A percentile compares a stretch with the other conserved stretches of the same genome.
Conservation (phyloP, 2,797 vertebrate genomes). For the Molossus alvarezi region DNA sequence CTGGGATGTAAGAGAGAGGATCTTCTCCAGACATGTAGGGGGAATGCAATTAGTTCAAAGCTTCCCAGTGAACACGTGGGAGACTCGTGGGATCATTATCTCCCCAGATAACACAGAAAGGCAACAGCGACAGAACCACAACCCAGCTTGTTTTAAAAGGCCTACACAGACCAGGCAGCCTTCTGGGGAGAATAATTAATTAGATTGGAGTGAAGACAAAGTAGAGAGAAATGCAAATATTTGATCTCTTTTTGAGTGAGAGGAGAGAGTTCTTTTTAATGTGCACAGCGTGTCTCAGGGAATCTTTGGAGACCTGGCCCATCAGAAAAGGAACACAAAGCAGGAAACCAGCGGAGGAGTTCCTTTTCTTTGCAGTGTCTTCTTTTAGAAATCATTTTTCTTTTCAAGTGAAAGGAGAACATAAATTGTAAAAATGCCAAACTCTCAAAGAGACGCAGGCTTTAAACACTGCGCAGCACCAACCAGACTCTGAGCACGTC, state of each 20-base stretch:
- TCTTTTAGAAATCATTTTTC: conserved; percentile 46
- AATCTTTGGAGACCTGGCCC: conserved; percentile 51
- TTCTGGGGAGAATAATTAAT: conserved; percentile 83
- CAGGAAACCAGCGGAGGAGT: not conserved
- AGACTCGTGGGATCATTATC: conserved; percentile 43
- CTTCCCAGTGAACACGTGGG: not conserved
- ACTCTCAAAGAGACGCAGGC: rapidly evolving
- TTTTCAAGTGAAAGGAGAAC: not conserved
- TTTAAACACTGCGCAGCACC: not conserved
- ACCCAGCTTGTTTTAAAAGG: conserved; percentile 62
- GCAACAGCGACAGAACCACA: conserved; percentile 57
- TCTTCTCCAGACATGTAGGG: not conserved
- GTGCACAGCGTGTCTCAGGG: not conserved
- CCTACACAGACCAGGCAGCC: not conserved
- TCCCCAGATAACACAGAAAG: not conserved
- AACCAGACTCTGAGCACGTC: rapidly evolving
- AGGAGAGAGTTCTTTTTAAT: not conserved
- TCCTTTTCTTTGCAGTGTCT: not conserved
- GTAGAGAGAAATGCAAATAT: conserved; percentile 81
- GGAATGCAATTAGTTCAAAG: conserved; percentile 59
- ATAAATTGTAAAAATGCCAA: not conserved
- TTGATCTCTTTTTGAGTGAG: conserved; percentile 62
- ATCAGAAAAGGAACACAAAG: conserved; percentile 39
- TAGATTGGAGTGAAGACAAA: conserved; percentile 37
- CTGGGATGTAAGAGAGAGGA: not conserved